These are phyloP conservation scores for Ichneumon xanthorius DNA, from an alignment of 2,888 invertebrate genomes.

Conservation along the genomic window DNA sequence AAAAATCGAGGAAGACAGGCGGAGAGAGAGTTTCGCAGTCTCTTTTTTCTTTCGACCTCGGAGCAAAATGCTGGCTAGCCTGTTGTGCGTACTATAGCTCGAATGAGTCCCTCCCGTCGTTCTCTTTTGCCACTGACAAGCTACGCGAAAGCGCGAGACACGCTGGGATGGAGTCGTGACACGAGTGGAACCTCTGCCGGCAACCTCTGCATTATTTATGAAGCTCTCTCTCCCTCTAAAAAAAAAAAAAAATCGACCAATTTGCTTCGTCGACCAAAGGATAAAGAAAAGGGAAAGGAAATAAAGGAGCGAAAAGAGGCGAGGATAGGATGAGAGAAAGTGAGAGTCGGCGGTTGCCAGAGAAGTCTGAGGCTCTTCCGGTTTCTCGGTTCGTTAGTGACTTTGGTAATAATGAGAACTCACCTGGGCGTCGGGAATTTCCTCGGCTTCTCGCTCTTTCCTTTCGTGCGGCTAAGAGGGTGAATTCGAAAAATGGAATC, in stretches of 20 bases:
- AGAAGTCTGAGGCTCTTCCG: conserved; percentile 62
- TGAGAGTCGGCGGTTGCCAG: conserved; percentile 28
- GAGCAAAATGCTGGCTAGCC: conserved; percentile 29
- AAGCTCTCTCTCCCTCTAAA: conserved; percentile 66
- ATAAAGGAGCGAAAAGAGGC: conserved; percentile 17
- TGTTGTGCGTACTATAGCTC: conserved; percentile 10
- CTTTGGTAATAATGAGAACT: conserved; percentile 80
- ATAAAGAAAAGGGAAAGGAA: conserved; percentile 29
- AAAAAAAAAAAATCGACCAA: conserved; percentile 71
- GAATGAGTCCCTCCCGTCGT: conserved; percentile 21
- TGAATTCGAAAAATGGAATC: conserved; percentile 78
- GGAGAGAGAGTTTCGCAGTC: conserved; percentile 39
- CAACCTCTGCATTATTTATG: conserved; percentile 83
- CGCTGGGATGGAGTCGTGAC: conserved; percentile 70
- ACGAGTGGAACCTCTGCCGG: conserved; percentile 72
- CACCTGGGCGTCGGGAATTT: conserved; percentile 58
- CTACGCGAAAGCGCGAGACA: conserved; percentile 54
- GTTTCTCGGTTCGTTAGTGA: conserved; percentile 80
- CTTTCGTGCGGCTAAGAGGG: conserved; percentile 62
- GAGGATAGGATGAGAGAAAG: background rate
- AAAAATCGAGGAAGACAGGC: conserved; percentile 13
- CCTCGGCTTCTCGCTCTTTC: conserved; percentile 37
- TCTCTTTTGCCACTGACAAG: conserved; percentile 52
- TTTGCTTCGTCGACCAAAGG: conserved; percentile 72
- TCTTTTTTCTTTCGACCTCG: conserved; percentile 27